Conservation (phyloP, 2,888 invertebrate genomes). For the Lobophora halterata region DNA sequence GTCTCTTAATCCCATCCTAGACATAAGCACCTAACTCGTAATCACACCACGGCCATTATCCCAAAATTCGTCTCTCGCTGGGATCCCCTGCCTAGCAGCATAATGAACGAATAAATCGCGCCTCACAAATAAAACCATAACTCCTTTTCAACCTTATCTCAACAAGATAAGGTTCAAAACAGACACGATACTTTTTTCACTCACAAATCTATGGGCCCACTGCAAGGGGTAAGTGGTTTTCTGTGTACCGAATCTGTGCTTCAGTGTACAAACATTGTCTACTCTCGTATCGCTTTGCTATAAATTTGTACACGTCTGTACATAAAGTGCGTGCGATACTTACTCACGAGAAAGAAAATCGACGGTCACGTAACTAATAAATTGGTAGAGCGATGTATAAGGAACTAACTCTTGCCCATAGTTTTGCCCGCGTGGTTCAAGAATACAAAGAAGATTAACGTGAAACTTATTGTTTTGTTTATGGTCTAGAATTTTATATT, state of each 20-base stretch:
- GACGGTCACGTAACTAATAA: slow-evolving; percentile 36
- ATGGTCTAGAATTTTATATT: too few species aligned
- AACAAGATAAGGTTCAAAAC: slow-evolving; percentile 15
- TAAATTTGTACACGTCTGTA: slow-evolving; percentile 40
- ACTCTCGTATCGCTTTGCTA: slow-evolving; percentile 32
- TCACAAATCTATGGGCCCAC: slow-evolving; percentile 54
- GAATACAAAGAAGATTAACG: too few species aligned
- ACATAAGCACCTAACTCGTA: slow-evolving; percentile 35
- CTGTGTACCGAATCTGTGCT: slow-evolving; percentile 71
- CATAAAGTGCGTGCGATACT: slow-evolving; percentile 36
- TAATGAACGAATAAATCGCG: slow-evolving; percentile 78
- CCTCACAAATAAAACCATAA: slow-evolving; percentile 62
- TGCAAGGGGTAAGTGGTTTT: slow-evolving; percentile 80
- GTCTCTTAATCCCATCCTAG: slow-evolving; percentile 28
- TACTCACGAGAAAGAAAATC: slow-evolving; percentile 33
- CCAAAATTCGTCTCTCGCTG: slow-evolving; percentile 73
- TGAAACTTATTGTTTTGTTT: too few species aligned
- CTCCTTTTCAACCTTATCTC: slow-evolving; percentile 18
- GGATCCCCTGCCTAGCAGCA: slow-evolving; percentile 66
- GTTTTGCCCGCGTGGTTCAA: too few species aligned
- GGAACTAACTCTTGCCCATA: slow-evolving; percentile 6
- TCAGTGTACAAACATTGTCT: slow-evolving; percentile 53
- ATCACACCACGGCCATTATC: slow-evolving; percentile 62
- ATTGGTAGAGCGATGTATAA: slow-evolving; percentile 13
- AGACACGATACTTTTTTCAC: slow-evolving; percentile 22